Evolutionary conservation across 2,113 vertebrate species (phyloP), one percentile per base, ranked within the genome.

Genomic region (Gorsachius goisagi): DNA sequence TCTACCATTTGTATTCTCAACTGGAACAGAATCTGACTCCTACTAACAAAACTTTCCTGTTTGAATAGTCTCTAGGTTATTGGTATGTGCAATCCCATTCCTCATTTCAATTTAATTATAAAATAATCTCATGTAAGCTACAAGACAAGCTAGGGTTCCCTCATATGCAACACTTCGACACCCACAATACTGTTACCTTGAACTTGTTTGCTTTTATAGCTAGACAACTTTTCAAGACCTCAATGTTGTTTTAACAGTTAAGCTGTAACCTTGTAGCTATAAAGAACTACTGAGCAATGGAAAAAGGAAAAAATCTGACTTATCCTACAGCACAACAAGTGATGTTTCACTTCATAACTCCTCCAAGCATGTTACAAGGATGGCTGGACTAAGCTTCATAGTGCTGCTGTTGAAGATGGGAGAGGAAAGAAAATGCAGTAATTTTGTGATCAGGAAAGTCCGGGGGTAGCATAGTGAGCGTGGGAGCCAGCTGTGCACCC

Each of bases 391-490:
- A n/a, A 4, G 3, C 19, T 12, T 85, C 8, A 9, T 37, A 62
- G 45, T 37, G 26, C 17, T 75, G 9, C 32, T 89, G 9, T 20
- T 80, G 67, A 64, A 93, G 85, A 79, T 0, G 23, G 24, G 28
- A 39, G 41, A 77, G 56, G 60, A 75, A 78, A 85, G 35, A 56
- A 68, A 72, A 52, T 15, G 35, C 13, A 20, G 19, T 20, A 74
- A 58, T 89, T 86, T 59, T n/a, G 28, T 39, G n/a, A 59, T 49
- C 19, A n/a, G 37, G 41, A 26, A 69, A 41, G 13, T 66, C 41
- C 0, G 0, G 33, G 9, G 1, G 3, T 60, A 63, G 30, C 12
- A 7, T 78, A 47, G 19, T 74, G 16, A 90, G 60, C 1, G 0
- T 11, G 23, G 47, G 55, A 89, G 73, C 33, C 55, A 79, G 67